Evolutionary conservation across 2,888 invertebrate species (phyloP).

Genomic region (Altica lythri): DNA sequence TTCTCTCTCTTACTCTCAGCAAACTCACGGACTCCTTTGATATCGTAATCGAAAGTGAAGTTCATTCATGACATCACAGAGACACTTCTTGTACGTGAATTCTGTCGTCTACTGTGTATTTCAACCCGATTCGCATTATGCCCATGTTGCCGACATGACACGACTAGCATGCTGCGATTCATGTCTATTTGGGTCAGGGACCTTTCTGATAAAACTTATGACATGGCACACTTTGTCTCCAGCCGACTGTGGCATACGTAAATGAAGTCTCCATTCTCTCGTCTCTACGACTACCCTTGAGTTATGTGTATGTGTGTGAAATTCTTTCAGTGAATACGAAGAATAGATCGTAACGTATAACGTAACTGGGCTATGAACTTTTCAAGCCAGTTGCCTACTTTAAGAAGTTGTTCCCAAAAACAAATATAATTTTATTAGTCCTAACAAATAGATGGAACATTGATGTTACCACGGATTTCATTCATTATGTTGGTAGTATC

Average conservation of each 20-base stretch:
- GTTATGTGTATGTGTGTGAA: constrained; percentile 22
- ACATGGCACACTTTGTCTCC: constrained; percentile 34
- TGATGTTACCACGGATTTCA: no score
- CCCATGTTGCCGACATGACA: constrained; percentile 27
- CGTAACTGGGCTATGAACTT: constrained; percentile 21
- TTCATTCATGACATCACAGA: constrained; percentile 38
- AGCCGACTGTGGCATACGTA: constrained; percentile 28
- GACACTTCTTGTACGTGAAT: constrained; percentile 36
- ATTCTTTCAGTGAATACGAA: constrained; percentile 18
- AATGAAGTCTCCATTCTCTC: no score
- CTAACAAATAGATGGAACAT: no score
- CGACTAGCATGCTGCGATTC: constrained; percentile 31
- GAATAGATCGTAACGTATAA: constrained; percentile 26
- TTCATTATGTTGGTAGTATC: no score
- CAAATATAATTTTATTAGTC: no score
- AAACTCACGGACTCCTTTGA: constrained; percentile 41
- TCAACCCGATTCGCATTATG: constrained; percentile 36
- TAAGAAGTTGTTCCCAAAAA: no score
- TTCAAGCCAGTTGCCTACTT: background rate
- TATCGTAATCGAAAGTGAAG: constrained; percentile 42
- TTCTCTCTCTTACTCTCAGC: constrained; percentile 14
- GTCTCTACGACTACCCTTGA: constrained; percentile 23
- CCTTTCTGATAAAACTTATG: constrained; percentile 43
- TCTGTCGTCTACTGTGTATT: constrained; percentile 35
- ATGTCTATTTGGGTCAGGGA: constrained; percentile 46